A percentile compares a stretch with the other conserved stretches of the same genome.
Conservation (phyloP, 2,113 vertebrate species). For the Chionodraco myersi region DNA sequence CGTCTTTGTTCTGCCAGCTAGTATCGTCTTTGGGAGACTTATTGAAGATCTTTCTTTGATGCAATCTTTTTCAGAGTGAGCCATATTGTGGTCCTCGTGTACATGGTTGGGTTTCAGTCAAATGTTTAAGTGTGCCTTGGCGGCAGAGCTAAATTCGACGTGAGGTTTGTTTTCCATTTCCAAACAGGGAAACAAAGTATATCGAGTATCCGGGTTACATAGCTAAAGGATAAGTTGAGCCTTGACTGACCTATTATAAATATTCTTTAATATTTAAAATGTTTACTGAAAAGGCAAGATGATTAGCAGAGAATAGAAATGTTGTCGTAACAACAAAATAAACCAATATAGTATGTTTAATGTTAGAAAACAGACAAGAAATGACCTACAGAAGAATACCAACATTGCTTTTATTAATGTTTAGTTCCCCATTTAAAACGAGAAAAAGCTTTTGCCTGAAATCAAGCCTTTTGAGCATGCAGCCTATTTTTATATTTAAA, state of each 20-base stretch:
- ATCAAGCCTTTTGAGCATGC: background rate
- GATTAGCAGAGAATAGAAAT: no score
- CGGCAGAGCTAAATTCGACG: background rate
- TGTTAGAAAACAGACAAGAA: background rate
- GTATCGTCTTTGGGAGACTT: slow-evolving; percentile 3
- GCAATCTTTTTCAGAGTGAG: slow-evolving; percentile 6
- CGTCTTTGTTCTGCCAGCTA: slow-evolving; percentile 50
- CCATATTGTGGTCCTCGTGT: background rate
- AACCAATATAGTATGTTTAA: no score
- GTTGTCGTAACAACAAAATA: no score
- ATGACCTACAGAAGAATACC: background rate
- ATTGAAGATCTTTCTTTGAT: slow-evolving; percentile 22
- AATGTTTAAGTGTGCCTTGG: background rate
- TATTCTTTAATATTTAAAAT: background rate
- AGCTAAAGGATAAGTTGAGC: slow-evolving; percentile 18
- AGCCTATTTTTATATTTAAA: background rate
- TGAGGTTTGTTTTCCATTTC: slow-evolving; percentile 1
- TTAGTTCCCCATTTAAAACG: background rate
- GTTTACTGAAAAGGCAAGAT: no score
- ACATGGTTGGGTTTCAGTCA: background rate
- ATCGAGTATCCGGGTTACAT: background rate
- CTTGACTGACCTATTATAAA: background rate
- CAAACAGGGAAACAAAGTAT: slow-evolving; percentile 13
- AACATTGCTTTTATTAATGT: background rate
- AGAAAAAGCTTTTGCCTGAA: background rate